phyloP scores from a whole-genome alignment of 2,113 vertebrate species.

The Tachuris rubrigastra region DNA sequence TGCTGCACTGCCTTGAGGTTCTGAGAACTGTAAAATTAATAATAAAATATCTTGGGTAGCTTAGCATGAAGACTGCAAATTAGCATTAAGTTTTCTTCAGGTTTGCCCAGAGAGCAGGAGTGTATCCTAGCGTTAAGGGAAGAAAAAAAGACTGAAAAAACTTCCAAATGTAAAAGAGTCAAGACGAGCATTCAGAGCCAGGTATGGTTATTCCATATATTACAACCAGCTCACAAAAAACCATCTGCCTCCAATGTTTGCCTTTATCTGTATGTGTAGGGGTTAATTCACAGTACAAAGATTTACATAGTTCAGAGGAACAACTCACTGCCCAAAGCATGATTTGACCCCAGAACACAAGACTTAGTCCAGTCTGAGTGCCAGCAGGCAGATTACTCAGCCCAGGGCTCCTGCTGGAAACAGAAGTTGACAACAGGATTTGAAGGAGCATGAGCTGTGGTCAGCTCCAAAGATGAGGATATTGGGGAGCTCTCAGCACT shows the following conservation, averaged over 20 bases:
- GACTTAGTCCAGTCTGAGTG: rapidly evolving
- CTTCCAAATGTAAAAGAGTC: too few relatives aligned
- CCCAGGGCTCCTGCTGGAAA: background rate
- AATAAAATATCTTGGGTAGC: background rate
- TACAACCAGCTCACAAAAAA: background rate
- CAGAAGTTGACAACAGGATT: rapidly evolving
- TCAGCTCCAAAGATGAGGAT: background rate
- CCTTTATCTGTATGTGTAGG: background rate
- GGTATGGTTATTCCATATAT: background rate
- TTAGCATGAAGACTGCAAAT: slow-evolving; percentile 7
- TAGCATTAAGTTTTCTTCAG: background rate
- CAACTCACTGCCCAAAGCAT: background rate
- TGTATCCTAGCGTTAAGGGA: background rate
- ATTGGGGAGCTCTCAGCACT: background rate
- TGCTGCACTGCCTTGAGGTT: background rate
- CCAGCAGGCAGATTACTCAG: background rate
- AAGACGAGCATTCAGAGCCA: background rate
- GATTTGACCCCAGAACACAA: background rate
- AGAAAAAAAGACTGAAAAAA: background rate
- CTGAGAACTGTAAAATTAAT: slow-evolving; percentile 7
- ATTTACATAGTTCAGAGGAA: background rate
- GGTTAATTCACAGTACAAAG: background rate
- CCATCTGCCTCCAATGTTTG: background rate
- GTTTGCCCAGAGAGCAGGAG: background rate
- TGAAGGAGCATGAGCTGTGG: background rate